Evolutionary conservation across 1,140 invertebrate species (phyloP), one percentile per base, ranked within the genome.

Genomic region (Pollicipes pollicipes): DNA sequence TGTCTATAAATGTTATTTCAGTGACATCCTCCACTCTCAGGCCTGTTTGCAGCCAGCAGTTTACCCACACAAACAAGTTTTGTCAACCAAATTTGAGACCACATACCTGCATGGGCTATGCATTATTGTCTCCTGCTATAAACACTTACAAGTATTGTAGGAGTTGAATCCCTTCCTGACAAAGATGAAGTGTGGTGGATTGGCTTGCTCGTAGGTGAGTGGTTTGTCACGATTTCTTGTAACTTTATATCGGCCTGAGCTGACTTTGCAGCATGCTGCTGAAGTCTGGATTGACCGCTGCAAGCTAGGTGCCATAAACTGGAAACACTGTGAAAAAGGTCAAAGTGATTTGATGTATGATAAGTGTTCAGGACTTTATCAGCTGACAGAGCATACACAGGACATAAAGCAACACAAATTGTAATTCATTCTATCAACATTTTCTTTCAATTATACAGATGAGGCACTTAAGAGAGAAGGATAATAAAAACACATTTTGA

Each of bases 171-270:
- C 83, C 80, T 97, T 96, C 74, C 87, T 85, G 72, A 91, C 87
- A 72, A 87, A 91, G 75, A 98, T 95, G 30, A 85, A 81, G 80
- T 90, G 84, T 16, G 94, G 94, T 27, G 87, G 84, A 77, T 90
- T 87, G 6, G 92, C 87, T 88, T 95, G 90, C 84, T 98, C 95
- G 81, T 97, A 97, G 1, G 94, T 97, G 0, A 97, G 81, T 0
- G 91, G 86, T 74, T 84, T 85, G 75, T 88, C 85, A 71, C 84
- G 82, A 77, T 88, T 91, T 70, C 84, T 81, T 26, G 91, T 91
- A 68, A 87, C 85, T 80, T 87, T 88, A 78, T 93, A 93, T 76
- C 89, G 85, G 30, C 89, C 93, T 8, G 91, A 84, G 76, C 88
- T 68, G 10, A 69, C 71, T 30, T 75, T 75, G 0, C 26, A n/a